A percentile compares a stretch with the other conserved stretches of the same genome.
Evolutionary conservation across 2,113 vertebrate genomes (phyloP).

Genomic region (Narcine bancroftii): DNA sequence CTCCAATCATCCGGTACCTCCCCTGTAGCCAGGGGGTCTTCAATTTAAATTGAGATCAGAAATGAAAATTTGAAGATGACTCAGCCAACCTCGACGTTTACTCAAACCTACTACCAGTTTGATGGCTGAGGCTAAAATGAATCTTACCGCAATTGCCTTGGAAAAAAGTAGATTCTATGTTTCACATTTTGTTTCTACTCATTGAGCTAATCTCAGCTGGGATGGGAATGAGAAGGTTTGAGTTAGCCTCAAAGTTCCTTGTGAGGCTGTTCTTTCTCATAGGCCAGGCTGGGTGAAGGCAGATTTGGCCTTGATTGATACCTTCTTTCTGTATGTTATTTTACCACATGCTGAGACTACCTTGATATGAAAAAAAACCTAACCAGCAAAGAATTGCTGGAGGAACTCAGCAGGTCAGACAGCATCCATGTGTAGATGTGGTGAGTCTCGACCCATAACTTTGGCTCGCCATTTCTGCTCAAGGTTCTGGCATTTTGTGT

Average conservation of each 20-base stretch:
- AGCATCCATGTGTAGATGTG: no score
- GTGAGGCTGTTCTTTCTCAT: background rate
- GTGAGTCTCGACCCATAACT: no score
- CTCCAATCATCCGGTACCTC: no score
- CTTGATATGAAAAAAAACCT: background rate
- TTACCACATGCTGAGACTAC: background rate
- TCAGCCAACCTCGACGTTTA: background rate
- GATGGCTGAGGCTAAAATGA: background rate
- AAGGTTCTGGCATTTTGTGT: no score
- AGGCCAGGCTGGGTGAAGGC: background rate
- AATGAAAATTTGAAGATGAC: no score
- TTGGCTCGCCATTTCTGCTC: no score
- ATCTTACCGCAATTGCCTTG: background rate
- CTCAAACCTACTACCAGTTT: background rate
- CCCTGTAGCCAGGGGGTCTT: no score
- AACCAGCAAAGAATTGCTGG: no score
- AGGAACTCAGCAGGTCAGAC: no score
- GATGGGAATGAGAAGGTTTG: background rate
- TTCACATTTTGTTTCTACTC: background rate
- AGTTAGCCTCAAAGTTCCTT: background rate
- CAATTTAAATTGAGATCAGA: no score
- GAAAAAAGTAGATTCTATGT: background rate
- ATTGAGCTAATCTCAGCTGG: background rate
- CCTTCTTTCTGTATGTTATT: background rate
- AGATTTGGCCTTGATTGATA: background rate